Base-by-base conservation (phyloP, 2,113 vertebrate species). In the Triplophysa siluroides region DNA sequence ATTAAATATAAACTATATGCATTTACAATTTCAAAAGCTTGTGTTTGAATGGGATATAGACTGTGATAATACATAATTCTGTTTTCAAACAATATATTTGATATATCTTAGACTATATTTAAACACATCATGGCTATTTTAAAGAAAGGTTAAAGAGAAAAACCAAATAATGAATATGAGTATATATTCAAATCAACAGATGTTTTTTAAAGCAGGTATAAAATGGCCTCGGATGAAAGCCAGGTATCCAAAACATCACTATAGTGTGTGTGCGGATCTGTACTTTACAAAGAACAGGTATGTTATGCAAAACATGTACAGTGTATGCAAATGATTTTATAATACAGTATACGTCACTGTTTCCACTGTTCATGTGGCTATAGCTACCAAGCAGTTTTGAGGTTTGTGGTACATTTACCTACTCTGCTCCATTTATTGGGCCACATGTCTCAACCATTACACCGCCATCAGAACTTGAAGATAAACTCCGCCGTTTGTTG, bases 371-470 rank as follows among this genome's bases (percentile, higher is more conserved):
- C 62, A 77, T 65, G 61, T 77, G 75, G 75, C 75, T 63, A 26
- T 29, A 76, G 75, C 75, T 77, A 77, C 75, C 75, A 65, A 54
- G 75, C 75, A 77, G 75, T 52, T 66, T 4, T 38, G 13, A 52
- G 61, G 75, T 75, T 38, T 76, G 50, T 21, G 11, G 26, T 64
- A 45, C 41, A 14, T 45, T 74, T 38, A 77, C 75, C 75, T 52
- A 52, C 19, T 52, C 75, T 54, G 75, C 75, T 77, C 75, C 75
- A 63, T 65, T 77, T 77, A 77, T 77, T 77, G 61, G 62, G 75
- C 75, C 75, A 65, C 75, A 54, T 16, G 62, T 65, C 75, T 65
- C 62, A 66, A 77, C 11, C 75, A 23, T 26, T 38, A 65, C 47
- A 64, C 41, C 38, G 19, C 38, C 56, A 43, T 54, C 1, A 6